phyloP scores from a whole-genome alignment of 2,888 invertebrate species.

The Ochropleura leucogaster region DNA sequence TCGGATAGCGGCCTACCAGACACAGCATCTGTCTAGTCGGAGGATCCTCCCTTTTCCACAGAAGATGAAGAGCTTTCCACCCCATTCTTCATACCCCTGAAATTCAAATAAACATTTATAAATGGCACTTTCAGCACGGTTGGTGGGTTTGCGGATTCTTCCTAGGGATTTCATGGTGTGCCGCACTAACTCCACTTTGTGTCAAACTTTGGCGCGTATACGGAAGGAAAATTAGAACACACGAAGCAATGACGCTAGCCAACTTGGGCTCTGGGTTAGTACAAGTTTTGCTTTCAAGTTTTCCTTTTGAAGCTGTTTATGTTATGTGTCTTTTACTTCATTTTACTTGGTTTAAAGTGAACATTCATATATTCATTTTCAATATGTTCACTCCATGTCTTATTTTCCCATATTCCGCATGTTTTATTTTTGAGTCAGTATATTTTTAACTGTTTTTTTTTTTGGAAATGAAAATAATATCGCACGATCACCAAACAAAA shows the following conservation, averaged over 20 bases:
- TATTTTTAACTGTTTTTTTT: too few relatives aligned
- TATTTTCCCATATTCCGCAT: too few relatives aligned
- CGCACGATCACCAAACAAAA: too few relatives aligned
- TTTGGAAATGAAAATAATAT: too few relatives aligned
- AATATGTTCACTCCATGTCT: too few relatives aligned
- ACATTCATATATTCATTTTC: too few relatives aligned
- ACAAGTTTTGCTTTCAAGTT: slow-evolving; percentile 34
- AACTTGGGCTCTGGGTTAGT: slow-evolving; percentile 77
- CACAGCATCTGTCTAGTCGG: too few relatives aligned
- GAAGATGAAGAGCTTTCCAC: too few relatives aligned
- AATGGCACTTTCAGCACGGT: slow-evolving; percentile 89
- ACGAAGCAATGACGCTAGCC: slow-evolving; percentile 79
- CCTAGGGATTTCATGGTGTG: slow-evolving; percentile 90
- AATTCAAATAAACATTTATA: neutral
- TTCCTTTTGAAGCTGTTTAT: slow-evolving; percentile 29
- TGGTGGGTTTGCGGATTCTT: slow-evolving; percentile 93
- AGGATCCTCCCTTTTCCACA: too few relatives aligned
- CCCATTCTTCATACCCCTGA: too few relatives aligned
- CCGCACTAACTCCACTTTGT: slow-evolving; percentile 90
- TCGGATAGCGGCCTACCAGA: too few relatives aligned
- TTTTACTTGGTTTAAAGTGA: neutral
- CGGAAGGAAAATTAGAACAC: slow-evolving; percentile 84
- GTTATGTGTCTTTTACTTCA: slow-evolving; percentile 16
- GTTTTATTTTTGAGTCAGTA: too few relatives aligned
- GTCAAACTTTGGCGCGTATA: slow-evolving; percentile 89